Evolutionary conservation across 2,113 vertebrate genomes (phyloP).

Genomic region (Triplophysa rosa): DNA sequence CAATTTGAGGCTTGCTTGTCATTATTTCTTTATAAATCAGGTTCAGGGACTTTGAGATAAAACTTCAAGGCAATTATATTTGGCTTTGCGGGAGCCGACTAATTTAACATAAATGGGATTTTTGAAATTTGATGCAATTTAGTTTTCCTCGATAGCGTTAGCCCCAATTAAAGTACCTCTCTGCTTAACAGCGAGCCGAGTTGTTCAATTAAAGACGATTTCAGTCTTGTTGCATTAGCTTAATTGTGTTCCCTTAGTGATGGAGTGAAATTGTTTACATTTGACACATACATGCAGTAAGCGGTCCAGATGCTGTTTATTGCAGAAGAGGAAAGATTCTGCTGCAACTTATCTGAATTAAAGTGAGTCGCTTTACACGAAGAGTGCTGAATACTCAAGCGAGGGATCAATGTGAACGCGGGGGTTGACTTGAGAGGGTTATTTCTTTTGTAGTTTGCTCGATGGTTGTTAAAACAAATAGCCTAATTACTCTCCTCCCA

Average conservation of each 20-base stretch:
- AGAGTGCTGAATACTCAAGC: constrained; percentile 38
- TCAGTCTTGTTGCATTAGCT: constrained; percentile 38
- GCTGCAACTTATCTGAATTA: constrained; percentile 38
- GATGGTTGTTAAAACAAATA: constrained; percentile 59
- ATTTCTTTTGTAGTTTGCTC: constrained; percentile 59
- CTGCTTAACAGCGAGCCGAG: constrained; percentile 24
- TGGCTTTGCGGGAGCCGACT: neutral
- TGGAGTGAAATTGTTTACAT: constrained; percentile 14
- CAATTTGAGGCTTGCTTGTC: constrained; percentile 23
- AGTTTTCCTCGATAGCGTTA: constrained; percentile 21
- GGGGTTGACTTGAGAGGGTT: constrained; percentile 23
- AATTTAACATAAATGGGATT: constrained; percentile 14
- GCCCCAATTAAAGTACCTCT: constrained; percentile 32
- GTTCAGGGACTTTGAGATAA: constrained; percentile 31
- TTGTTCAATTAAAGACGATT: constrained; percentile 51
- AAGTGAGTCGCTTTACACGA: neutral
- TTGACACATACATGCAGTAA: no score
- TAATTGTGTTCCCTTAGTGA: constrained; percentile 33
- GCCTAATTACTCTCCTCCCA: constrained; percentile 53
- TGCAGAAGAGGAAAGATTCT: constrained; percentile 23
- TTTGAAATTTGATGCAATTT: constrained; percentile 9
- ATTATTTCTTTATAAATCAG: constrained; percentile 46
- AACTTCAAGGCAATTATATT: constrained; percentile 35
- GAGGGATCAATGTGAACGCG: constrained; percentile 37
- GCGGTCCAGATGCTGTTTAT: constrained; percentile 23